These are phyloP conservation scores for Pimpla rufipes DNA, from an alignment of 2,888 invertebrate species.

Conservation along the genomic window DNA sequence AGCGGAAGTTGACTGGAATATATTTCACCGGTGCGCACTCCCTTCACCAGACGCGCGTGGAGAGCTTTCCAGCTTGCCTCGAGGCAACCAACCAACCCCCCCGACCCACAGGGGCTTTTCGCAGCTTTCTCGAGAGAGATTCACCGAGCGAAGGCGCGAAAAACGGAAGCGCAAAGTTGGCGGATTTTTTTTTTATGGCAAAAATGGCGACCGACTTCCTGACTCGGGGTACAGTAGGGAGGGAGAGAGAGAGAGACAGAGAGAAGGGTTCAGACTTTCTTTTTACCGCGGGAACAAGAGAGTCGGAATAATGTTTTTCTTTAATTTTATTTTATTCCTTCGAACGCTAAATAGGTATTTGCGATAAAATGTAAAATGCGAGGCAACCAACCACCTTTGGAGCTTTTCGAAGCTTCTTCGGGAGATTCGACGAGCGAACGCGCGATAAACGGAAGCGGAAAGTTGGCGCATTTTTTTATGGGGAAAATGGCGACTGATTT, in stretches of 20 bases:
- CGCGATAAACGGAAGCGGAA: too few relatives aligned
- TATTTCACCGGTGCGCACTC: constrained; percentile 81
- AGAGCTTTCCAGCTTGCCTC: constrained; percentile 46
- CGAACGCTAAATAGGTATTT: too few relatives aligned
- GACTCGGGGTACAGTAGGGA: constrained; percentile 25
- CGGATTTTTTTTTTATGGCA: constrained; percentile 81
- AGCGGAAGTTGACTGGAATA: constrained; percentile 85
- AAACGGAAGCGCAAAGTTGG: constrained; percentile 84
- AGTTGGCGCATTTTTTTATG: too few relatives aligned
- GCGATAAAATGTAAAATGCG: too few relatives aligned
- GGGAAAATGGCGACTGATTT: too few relatives aligned
- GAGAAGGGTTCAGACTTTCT: not conserved
- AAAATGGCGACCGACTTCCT: constrained; percentile 79
- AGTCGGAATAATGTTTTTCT: not conserved
- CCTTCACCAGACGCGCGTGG: constrained; percentile 50
- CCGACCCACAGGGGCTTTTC: constrained; percentile 73
- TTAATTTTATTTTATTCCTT: too few relatives aligned
- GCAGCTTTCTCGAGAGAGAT: constrained; percentile 76
- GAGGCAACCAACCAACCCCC: constrained; percentile 69
- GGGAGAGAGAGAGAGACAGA: not conserved
- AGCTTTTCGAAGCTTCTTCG: too few relatives aligned
- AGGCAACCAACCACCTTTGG: too few relatives aligned
- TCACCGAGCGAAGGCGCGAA: constrained; percentile 80
- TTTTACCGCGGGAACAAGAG: not conserved
- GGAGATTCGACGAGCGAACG: too few relatives aligned